Base-by-base conservation (phyloP, 2,888 invertebrate genomes). In the Xiphydria camelus region DNA sequence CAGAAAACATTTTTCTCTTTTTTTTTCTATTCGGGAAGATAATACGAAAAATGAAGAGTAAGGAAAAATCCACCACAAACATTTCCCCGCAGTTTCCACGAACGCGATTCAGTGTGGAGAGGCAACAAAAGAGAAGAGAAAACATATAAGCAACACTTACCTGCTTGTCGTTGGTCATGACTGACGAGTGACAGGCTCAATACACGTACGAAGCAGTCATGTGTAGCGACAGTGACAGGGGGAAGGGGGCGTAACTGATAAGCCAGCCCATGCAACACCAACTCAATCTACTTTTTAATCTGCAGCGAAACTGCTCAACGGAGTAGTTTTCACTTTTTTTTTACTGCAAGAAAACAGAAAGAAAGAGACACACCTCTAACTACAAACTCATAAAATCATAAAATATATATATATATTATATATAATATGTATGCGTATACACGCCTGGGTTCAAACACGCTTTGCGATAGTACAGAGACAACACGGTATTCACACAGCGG, bases 91-190 rank as follows among this genome's bases (percentile, higher is more conserved):
- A n/a, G n/a, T n/a, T n/a, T n/a, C n/a, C n/a, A n/a, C n/a, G n/a
- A n/a, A n/a, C n/a, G n/a, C n/a, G n/a, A n/a, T n/a, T n/a, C n/a
- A n/a, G n/a, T n/a, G 12, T 5, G 12, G 12, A 10, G 12, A 29
- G n/a, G n/a, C n/a, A 12, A 29, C 7, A 23, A 29, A 29, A 4
- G 29, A 4, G 5, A 3, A 29, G 5, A 12, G 4, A 29, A 29
- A 5, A 29, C 29, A 12, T n/a, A n/a, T n/a, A 29, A 29, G 34
- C 34, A 18, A 22, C 20, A 59, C 73, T 74, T 62, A 74, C 74
- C 73, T 73, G 72, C 61, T 64, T 69, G 57, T 73, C 70, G 62
- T 74, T 75, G 53, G 72, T 75, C 74, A 75, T 75, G 60, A 54
- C 45, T 51, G 47, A 49, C 44, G 46, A 45, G 51, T 43, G 48